These are phyloP conservation scores for Xestia ashworthii DNA, from an alignment of 2,888 invertebrate species.

Conservation along the genomic window DNA sequence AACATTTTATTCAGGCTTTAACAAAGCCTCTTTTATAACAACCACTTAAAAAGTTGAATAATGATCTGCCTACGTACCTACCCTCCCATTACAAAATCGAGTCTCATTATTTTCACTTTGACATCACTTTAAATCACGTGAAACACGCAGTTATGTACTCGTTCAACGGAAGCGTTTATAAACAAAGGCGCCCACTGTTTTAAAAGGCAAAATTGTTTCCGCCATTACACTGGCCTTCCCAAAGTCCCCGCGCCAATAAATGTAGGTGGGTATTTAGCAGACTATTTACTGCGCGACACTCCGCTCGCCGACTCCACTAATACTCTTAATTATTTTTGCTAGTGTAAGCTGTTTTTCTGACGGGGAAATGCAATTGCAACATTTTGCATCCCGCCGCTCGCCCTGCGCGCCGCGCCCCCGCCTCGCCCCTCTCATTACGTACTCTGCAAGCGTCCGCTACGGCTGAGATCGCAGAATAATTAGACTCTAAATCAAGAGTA, in stretches of 20 bases:
- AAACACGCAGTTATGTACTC: slow-evolving; percentile 63
- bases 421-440: slow-evolving; percentile 85
- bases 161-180: slow-evolving; percentile 73
- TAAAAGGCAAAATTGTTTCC: slow-evolving; percentile 88
- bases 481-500: slow-evolving; percentile 90
- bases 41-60: slow-evolving; percentile 48
- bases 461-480: slow-evolving; percentile 89
- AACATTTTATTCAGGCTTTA: slow-evolving; percentile 14
- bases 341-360: slow-evolving; percentile 90
- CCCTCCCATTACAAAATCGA: slow-evolving; percentile 54
- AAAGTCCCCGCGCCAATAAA: slow-evolving; percentile 86
- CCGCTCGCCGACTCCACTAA: slow-evolving; percentile 87
- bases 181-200: slow-evolving; percentile 81
- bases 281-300: slow-evolving; percentile 89
- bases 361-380: slow-evolving; percentile 88
- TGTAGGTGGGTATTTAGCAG: slow-evolving; percentile 89
- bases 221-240: slow-evolving; percentile 84
- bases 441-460: slow-evolving; percentile 83
- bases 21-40: slow-evolving; percentile 52
- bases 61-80: slow-evolving; percentile 48
- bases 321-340: slow-evolving; percentile 90
- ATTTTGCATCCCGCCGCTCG: slow-evolving; percentile 85
- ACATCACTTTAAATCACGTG: slow-evolving; percentile 64
- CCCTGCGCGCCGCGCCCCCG: slow-evolving; percentile 62
- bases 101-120: slow-evolving; percentile 64